Evolutionary conservation across 2,113 vertebrate genomes (phyloP).

Genomic region (Oncorhynchus keta): DNA sequence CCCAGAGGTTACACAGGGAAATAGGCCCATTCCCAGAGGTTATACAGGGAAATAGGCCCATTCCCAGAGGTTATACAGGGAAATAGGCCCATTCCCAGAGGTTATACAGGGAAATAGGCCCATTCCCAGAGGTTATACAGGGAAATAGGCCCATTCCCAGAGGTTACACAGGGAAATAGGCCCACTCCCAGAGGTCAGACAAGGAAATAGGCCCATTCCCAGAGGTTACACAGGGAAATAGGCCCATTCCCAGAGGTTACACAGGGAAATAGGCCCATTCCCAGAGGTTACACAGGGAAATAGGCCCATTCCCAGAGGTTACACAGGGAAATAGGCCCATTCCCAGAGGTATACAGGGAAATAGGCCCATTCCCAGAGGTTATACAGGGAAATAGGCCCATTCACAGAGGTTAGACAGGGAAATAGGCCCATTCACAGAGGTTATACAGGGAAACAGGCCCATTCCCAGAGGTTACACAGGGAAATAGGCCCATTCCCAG

Average conservation of each 20-base stretch:
- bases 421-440: conserved; percentile 28
- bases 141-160: conserved; percentile 54
- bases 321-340: too few species aligned
- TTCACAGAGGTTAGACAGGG: too few species aligned
- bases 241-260: conserved; percentile 35
- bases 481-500: conserved; percentile 52
- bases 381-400: too few species aligned
- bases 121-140: conserved; percentile 59
- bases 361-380: too few species aligned
- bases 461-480: conserved; percentile 53
- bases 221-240: conserved; percentile 63
- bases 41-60: conserved; percentile 58
- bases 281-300: conserved; percentile 63
- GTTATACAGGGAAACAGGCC: conserved; percentile 17
- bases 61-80: conserved; percentile 24
- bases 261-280: too few species aligned
- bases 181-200: conserved; percentile 51
- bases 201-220: conserved; percentile 52
- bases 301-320: too few species aligned
- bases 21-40: conserved; percentile 50
- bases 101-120: conserved; percentile 60
- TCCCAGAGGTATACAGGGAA: too few species aligned
- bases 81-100: conserved; percentile 29
- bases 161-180: neutral
- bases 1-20: conserved; percentile 63